phyloP scores from a whole-genome alignment of 2,113 vertebrate genomes.

The Noctilio leporinus region DNA sequence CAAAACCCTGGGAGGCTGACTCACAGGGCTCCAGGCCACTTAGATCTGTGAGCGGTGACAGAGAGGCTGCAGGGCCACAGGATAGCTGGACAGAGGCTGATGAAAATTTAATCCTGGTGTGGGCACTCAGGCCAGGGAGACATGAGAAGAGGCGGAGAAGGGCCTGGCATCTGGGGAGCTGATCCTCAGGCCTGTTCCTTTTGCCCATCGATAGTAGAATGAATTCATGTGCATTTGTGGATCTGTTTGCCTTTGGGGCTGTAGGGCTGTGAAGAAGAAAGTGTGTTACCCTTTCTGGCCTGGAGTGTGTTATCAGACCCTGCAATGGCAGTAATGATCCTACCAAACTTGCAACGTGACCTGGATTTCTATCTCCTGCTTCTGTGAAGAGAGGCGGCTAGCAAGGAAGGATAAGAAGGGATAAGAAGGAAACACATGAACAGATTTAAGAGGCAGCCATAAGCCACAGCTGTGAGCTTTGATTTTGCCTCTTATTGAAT shows the following conservation, averaged over 20 bases:
- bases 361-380: background rate
- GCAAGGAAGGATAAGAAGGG: background rate
- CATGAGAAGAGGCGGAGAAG: background rate
- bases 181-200: fast-evolving
- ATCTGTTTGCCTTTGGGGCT: background rate
- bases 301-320: background rate
- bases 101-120: background rate
- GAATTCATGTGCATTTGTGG: background rate
- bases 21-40: background rate
- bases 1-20: too few species aligned
- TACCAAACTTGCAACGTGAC: background rate
- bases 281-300: background rate
- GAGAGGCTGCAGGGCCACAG: background rate
- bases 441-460: background rate
- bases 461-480: background rate
- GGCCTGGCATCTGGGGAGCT: background rate
- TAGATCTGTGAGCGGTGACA: background rate
- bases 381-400: background rate
- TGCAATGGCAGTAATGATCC: background rate
- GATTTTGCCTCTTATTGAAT: background rate
- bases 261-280: background rate
- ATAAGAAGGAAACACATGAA: background rate
- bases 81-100: background rate
- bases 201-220: too few species aligned
- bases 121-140: background rate